phyloP scores from a whole-genome alignment of 2,113 vertebrate species.

The Etheostoma spectabile region DNA sequence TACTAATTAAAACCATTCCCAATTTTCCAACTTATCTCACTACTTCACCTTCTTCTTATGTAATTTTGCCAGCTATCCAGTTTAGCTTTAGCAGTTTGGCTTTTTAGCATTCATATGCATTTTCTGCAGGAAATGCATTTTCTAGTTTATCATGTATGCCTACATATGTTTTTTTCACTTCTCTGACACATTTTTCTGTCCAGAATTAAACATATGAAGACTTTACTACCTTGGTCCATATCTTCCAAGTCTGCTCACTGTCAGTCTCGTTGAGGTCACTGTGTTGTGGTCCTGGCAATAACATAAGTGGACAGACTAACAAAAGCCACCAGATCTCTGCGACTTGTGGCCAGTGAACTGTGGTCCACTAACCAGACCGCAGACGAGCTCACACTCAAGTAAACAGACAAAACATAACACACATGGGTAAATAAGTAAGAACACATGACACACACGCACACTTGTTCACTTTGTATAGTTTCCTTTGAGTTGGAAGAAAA shows the following conservation, averaged over 20 bases:
- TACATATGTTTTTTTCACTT: conserved; percentile 14
- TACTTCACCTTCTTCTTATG: no score
- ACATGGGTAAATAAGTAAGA: conserved; percentile 18
- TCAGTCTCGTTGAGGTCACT: conserved; percentile 69
- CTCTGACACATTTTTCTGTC: not conserved
- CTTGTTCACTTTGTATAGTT: conserved; percentile 25
- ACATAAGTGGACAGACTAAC: conserved; percentile 63
- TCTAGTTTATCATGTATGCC: not conserved
- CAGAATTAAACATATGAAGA: conserved; percentile 30
- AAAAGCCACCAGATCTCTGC: conserved; percentile 62
- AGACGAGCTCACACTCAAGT: conserved; percentile 55
- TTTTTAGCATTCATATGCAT: no score
- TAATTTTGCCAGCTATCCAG: no score
- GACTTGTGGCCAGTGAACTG: conserved; percentile 58
- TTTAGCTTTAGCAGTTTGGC: no score
- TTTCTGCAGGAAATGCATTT: no score
- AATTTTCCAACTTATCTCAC: no score
- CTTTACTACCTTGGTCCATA: not conserved
- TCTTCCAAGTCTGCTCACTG: conserved; percentile 48
- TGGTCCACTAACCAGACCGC: conserved; percentile 52
- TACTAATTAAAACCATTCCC: no score
- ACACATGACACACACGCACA: conserved; percentile 24
- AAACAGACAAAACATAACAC: conserved; percentile 63
- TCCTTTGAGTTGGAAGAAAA: not conserved
- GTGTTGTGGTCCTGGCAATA: conserved; percentile 72